Base-by-base conservation (phyloP, 2,797 vertebrate genomes). In the Austrolebias charrua region DNA sequence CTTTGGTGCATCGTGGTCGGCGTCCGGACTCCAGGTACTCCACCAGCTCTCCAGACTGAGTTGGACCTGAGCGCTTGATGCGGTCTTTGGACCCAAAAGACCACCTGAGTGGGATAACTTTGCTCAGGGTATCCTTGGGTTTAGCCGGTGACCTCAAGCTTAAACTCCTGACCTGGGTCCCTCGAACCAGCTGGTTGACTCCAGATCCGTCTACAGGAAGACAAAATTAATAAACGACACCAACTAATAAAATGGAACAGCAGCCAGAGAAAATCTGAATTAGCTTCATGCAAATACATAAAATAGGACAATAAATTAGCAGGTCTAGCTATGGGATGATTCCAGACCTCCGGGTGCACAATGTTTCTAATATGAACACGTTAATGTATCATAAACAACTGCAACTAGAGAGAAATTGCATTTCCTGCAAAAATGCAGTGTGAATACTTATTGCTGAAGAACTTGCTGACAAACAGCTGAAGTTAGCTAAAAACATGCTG, bases 21-120 rank as follows among this genome's bases (percentile, higher is more conserved):
- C 94, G 93, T 19, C 95, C 94, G 0, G 95, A 96, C 75, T 98
- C 95, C 62, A 96, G 83, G 63, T 96, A 97, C 66, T 96, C 93
- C 54, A 97, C 94, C 70, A 97, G 85, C 75, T 95, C 94, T 0
- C 90, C 91, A 1, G 89, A 76, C 0, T 85, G 79, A 14, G 79
- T 43, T 65, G 73, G 75, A 3, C 43, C 49, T 3, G 80, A 60
- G 1, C 82, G 83, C 4, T 85, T 88, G 0, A 83, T 62, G 40
- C 89, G 93, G 40, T 94, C 95, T 76, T 89, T 94, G 72, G 88
- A 74, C 5, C 91, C 88, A 43, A 96, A 94, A 43, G 95, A 96
- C 95, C 94, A 95, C 0, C 94, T 91, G 0, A 94, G 84, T 0
- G 94, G 94, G 64, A 93, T 72, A 19, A 89, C 90, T 81, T 91